Base-by-base conservation (phyloP, 1,140 invertebrate species). In the Heliconius hermathena region DNA sequence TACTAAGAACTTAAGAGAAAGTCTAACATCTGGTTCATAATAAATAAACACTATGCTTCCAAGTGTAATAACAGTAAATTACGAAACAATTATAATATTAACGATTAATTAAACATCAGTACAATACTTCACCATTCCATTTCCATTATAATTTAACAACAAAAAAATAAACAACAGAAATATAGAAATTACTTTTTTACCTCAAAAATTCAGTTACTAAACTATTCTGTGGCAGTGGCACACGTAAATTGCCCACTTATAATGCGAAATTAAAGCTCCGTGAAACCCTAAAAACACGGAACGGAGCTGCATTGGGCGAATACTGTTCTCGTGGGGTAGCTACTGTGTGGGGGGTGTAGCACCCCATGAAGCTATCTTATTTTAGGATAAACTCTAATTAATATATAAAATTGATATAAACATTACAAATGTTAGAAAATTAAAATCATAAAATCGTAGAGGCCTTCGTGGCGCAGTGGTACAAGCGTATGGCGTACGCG, bases 231-330 rank as follows among this genome's bases (percentile, higher is more conserved):
- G 73, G 76, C 70, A 81, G 74, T 78, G 52, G 77, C 70, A 81
- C 77, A 78, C 80, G 80, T 81, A 81, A 78, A 81, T 81, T 81
- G 80, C 77, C 80, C 80, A 81, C 77, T 81, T 78, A 81, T 81
- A 81, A 78, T 81, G 74, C 77, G 80, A 81, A 81, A 81, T 81
- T 81, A 77, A 78, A 77, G 80, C 80, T 81, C 60, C 73, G 80
- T 76, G 73, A 76, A 78, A 74, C 77, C 71, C 77, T 81, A 81
- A 72, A n/a, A 76, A 77, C 73, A 81, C 74, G 46, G 76, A 57
- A 74, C 54, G 75, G 72, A 74, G 72, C 46, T 77, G 79, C 76
- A 80, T 81, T 81, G 38, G 76, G 76, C 57, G 57, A 74, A 74
- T 71, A 74, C 57, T 76, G 77, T 74, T 46, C 70, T 66, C n/a